phyloP scores from a whole-genome alignment of 1,140 invertebrate species.

The Drosophila repleta region DNA sequence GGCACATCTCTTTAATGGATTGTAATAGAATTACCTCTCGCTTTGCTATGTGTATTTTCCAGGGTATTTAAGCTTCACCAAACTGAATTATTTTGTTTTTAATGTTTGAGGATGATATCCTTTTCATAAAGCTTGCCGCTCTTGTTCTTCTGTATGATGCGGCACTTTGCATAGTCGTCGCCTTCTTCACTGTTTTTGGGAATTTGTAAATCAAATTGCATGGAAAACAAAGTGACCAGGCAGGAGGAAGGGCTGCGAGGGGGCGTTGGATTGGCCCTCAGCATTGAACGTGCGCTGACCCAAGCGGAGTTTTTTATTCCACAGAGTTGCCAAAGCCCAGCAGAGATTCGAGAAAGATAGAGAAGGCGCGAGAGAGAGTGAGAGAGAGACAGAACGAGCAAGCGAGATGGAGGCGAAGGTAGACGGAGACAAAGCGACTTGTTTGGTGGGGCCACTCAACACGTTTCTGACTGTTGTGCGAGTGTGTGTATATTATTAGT shows the following conservation, averaged over 20 bases:
- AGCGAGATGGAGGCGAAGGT: slow-evolving; percentile 7
- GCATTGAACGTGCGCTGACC: slow-evolving; percentile 38
- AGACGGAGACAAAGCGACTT: slow-evolving; percentile 42
- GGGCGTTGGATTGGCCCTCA: slow-evolving; percentile 6
- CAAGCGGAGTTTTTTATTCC: slow-evolving; percentile 20
- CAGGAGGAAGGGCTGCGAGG: neutral
- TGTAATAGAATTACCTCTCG: too few relatives aligned
- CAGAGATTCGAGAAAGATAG: slow-evolving; percentile 39
- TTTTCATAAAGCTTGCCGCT: slow-evolving; percentile 23
- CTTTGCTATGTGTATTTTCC: neutral
- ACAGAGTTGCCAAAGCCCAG: slow-evolving; percentile 26
- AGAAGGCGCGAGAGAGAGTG: slow-evolving; percentile 1
- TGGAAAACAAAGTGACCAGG: slow-evolving; percentile 39
- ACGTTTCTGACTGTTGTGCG: slow-evolving; percentile 63
- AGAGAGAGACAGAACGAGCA: slow-evolving; percentile 13
- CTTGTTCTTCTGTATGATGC: slow-evolving; percentile 15
- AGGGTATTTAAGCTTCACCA: neutral
- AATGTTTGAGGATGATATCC: slow-evolving; percentile 27
- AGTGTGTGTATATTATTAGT: slow-evolving; percentile 11
- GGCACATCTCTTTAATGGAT: too few relatives aligned
- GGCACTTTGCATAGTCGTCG: slow-evolving; percentile 23
- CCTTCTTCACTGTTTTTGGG: slow-evolving; percentile 12
- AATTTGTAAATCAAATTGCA: slow-evolving; percentile 66
- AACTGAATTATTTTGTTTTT: neutral
- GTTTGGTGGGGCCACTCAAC: slow-evolving; percentile 66